Percentiles rank a stretch among this genome's conserved stretches.
These are phyloP conservation scores for Megaptera novaeangliae DNA, from an alignment of 2,113 vertebrate species.

Conservation along the genomic window DNA sequence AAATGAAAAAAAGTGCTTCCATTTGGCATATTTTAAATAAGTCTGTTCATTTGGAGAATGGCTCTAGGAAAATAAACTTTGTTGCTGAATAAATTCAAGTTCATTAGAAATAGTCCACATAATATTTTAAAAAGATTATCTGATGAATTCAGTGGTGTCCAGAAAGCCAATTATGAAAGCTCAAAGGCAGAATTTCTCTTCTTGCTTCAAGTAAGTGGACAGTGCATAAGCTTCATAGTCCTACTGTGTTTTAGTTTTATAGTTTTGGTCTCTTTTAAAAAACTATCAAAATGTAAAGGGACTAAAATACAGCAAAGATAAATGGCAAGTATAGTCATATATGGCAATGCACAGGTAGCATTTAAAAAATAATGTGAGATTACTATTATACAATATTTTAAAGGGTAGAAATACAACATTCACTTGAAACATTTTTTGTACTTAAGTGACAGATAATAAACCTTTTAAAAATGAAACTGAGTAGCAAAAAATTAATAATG, in stretches of 20 bases:
- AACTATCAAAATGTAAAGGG: background rate
- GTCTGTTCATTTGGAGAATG: background rate
- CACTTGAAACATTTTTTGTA: background rate
- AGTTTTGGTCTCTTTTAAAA: background rate
- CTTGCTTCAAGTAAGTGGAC: background rate
- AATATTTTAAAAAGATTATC: background rate
- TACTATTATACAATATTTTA: background rate
- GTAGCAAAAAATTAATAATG: background rate
- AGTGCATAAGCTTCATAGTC: background rate
- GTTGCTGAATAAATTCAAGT: background rate
- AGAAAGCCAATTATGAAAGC: background rate
- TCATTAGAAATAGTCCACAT: background rate
- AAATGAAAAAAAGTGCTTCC: conserved; percentile 43
- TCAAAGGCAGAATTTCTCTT: background rate
- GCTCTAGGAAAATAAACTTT: conserved; percentile 35
- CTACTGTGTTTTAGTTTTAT: background rate
- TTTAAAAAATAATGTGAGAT: background rate
- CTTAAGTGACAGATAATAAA: background rate
- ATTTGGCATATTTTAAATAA: conserved; percentile 2
- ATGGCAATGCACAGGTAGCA: background rate
- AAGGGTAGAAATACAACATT: background rate
- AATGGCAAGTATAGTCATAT: background rate
- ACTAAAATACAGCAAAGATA: background rate
- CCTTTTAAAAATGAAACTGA: conserved; percentile 21
- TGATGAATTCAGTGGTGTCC: background rate